Evolutionary conservation across 2,888 invertebrate species (phyloP), one percentile per base, ranked within the genome.

Genomic region (Shargacucullia verbasci): DNA sequence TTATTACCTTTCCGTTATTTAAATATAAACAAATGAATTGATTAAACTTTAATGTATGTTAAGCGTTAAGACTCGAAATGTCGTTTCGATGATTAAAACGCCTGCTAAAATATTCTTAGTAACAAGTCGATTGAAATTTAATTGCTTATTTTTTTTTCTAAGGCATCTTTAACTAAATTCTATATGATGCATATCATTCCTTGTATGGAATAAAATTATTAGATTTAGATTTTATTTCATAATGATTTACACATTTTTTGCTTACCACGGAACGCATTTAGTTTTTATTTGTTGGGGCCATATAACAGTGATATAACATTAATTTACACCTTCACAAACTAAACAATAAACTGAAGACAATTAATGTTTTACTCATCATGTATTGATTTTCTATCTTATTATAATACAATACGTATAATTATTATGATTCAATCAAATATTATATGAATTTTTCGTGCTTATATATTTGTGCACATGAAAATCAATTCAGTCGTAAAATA

Each of bases 261-360:
- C n/a, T n/a, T 67, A 52, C 55, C 58, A 63, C 69, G 54, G 34
- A 59, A 64, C 74, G 71, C 77, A 79, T 82, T 86, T 84, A 77
- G 58, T 76, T 83, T 81, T 73, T 65, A 56, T 69, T 74, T 79
- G 73, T 79, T 70, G 82, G 83, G 83, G 88, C 87, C 88, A 88
- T 88, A 86, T 76, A 62, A 79, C 82, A 80, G 85, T 88, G 87
- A 86, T 87, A 83, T 65, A 63, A 67, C 59, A 33, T 75, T 76
- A 73, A 68, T 75, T 80, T 71, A 56, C 60, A 54, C 56, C 40
- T 44, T 62, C 37, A 65, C 46, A 61, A 46, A 33, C 15, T 49
- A 50, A 20, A 29, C 15, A 61, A 58, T 55, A 54, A 35, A 59
- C 40, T 63, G 25, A 44, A 35, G 7, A 15, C 27, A 44, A n/a